Percentiles rank a stretch among this genome's conserved stretches.
phyloP scores from a whole-genome alignment of 2,888 invertebrate genomes.

The Eudasyphora cyanicolor region DNA sequence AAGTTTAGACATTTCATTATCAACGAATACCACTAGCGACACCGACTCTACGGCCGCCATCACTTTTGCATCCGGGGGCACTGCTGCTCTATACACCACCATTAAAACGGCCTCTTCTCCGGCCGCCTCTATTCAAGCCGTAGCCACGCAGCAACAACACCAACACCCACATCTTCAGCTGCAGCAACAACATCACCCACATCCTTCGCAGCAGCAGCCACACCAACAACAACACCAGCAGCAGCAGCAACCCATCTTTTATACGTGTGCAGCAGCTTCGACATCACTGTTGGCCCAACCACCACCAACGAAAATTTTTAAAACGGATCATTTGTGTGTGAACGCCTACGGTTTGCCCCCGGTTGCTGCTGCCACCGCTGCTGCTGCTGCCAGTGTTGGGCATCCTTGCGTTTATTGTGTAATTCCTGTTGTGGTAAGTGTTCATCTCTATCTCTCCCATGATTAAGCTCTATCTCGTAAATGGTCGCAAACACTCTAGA shows the following conservation, averaged over 20 bases:
- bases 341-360: conserved; percentile 78
- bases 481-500: background rate
- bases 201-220: conserved; percentile 7
- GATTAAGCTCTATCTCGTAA: conserved; percentile 7
- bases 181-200: conserved; percentile 66
- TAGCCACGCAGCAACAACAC: conserved; percentile 55
- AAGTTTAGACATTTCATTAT: conserved; percentile 30
- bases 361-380: conserved; percentile 75
- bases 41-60: background rate
- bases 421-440: conserved; percentile 78
- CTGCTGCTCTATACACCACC: background rate
- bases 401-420: conserved; percentile 79
- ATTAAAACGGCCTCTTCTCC: conserved; percentile 55
- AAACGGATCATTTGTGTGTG: conserved; percentile 77
- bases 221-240: conserved; percentile 50
- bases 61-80: conserved; percentile 31
- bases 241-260: conserved; percentile 70
- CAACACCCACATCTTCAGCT: conserved; percentile 62
- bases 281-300: conserved; percentile 77
- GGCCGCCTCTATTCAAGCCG: conserved; percentile 37
- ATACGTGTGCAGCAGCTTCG: conserved; percentile 73
- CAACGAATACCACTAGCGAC: background rate
- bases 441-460: conserved; percentile 19
- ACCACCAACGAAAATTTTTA: conserved; percentile 78
- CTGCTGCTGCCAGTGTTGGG: conserved; percentile 73